Conservation (phyloP, 2,797 vertebrate species). For the Pitangus sulphuratus region DNA sequence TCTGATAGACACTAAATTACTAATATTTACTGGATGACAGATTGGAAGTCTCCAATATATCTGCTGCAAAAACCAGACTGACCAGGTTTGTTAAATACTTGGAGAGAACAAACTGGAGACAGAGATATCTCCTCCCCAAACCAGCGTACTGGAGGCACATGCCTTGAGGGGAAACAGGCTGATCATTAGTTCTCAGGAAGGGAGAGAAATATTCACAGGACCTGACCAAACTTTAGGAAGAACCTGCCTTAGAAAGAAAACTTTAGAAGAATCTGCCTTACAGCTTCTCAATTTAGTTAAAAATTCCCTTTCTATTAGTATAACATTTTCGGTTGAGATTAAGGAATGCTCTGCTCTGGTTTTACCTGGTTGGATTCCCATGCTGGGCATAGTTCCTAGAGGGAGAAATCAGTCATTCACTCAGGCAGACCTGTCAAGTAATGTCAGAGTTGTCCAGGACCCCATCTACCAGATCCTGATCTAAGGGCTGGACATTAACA, state of each 20-base stretch:
- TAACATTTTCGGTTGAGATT: background rate
- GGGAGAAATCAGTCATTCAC: background rate
- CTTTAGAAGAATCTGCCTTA: too few relatives aligned
- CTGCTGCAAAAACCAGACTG: background rate
- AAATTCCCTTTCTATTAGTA: background rate
- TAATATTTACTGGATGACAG: background rate
- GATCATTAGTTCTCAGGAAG: background rate
- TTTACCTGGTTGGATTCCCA: background rate
- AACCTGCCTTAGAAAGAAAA: too few relatives aligned
- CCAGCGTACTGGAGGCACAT: background rate
- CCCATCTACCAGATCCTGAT: background rate
- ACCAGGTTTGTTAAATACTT: background rate
- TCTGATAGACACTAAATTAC: background rate
- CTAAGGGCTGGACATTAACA: background rate
- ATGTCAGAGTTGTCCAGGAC: background rate
- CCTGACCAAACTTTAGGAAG: background rate
- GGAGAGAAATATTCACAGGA: background rate
- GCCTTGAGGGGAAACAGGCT: background rate
- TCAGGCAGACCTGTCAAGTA: background rate
- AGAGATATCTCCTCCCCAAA: background rate
- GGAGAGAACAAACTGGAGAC: background rate
- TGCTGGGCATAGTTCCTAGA: background rate
- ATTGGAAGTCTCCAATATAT: background rate
- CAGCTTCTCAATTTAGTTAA: background rate
- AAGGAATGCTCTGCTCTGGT: background rate